phyloP scores from a whole-genome alignment of 2,113 vertebrate species.

The Hymenochirus boettgeri region DNA sequence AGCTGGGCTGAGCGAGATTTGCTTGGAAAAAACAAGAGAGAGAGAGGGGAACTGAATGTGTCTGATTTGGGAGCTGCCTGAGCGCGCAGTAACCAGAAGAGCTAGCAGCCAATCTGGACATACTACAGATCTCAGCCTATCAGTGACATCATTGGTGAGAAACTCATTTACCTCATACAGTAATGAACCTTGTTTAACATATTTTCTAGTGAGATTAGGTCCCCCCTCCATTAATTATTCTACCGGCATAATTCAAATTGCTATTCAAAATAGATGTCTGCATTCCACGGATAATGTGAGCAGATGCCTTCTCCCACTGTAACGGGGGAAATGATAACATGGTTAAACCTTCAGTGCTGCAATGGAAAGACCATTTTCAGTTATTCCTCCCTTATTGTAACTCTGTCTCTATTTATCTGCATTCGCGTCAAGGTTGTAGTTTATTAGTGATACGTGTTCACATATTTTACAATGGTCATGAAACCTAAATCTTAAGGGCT shows the following conservation, averaged over 20 bases:
- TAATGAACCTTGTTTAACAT: conserved; percentile 87
- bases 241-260: conserved; percentile 69
- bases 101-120: conserved; percentile 76
- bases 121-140: conserved; percentile 74
- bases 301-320: conserved; percentile 50
- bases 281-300: conserved; percentile 15
- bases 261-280: conserved; percentile 59
- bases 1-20: conserved; percentile 90
- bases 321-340: conserved; percentile 52
- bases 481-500: too few relatives aligned
- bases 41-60: conserved; percentile 65
- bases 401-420: too few relatives aligned
- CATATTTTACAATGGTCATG: too few relatives aligned
- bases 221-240: conserved; percentile 74
- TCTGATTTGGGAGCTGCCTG: conserved; percentile 72
- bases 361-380: conserved; percentile 48
- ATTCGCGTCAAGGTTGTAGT: too few relatives aligned
- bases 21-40: conserved; percentile 67
- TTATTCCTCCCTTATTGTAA: too few relatives aligned
- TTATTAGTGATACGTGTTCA: too few relatives aligned
- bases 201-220: conserved; percentile 66
- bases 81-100: conserved; percentile 81
- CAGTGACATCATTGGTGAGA: conserved; percentile 80
- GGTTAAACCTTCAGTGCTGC: conserved; percentile 43
- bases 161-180: conserved; percentile 82